Evolutionary conservation across 2,797 vertebrate genomes (phyloP), one percentile per base, ranked within the genome.

Genomic region (Xiphophorus birchmanni): DNA sequence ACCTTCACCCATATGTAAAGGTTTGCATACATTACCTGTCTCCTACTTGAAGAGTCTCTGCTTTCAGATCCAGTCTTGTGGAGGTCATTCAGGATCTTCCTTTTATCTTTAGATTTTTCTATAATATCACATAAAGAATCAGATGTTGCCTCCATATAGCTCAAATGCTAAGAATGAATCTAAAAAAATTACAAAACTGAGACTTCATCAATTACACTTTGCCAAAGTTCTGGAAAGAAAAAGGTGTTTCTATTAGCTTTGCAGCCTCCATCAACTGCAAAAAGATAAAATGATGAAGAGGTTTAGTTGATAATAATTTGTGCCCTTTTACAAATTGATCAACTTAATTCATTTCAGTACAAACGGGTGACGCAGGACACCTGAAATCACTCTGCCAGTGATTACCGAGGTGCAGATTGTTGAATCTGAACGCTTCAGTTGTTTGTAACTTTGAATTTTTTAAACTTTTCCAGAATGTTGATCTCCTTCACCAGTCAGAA

Each of bases 401-500:
- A 40, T 44, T 71, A 13, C 44, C 4, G 5, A 26, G 37, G 37
- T 37, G 1, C 65, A 44, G 40, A 42, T 69, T 42, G 11, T 69
- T 44, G 65, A 23, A 69, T 67, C 63, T 2, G 5, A 35, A 67
- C 37, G 11, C 21, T 69, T 42, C 3, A 2, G 18, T 42, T 71
- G 11, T 44, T 13, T 5, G 21, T 44, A n/a, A 71, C 23, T 7
- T 44, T 5, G 4, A 5, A 3, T n/a, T 5, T 10, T 13, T 21
- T 44, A 45, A 5, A 0, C 56, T 48, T 74, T 80, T 80, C 21
- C 88, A 99, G 99, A 42, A 50, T 97, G 91, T 90, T 99, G 92
- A 99, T 99, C 63, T 54, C 80, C 10, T 99, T 99, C 91, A 96
- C 96, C 17, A 96, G 97, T 73, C 82, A 95, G 89, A 84, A 93